A percentile compares a stretch with the other conserved stretches of the same genome.
These are phyloP conservation scores for Carcharodon carcharias DNA, from an alignment of 2,797 vertebrate genomes.

Conservation along the genomic window DNA sequence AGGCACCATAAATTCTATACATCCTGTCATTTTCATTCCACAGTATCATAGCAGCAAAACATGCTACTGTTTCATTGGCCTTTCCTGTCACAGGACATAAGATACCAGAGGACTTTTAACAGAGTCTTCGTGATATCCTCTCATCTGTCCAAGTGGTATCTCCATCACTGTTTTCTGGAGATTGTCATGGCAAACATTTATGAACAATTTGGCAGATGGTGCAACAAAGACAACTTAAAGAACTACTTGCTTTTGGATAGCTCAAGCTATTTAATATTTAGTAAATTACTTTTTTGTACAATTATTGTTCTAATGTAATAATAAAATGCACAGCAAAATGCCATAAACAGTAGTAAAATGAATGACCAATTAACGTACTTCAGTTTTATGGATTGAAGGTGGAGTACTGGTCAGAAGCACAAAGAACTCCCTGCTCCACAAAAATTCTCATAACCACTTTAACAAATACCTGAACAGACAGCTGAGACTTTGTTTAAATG, in stretches of 20 bases:
- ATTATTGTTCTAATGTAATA: background rate
- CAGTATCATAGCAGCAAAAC: background rate
- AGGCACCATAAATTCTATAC: slow-evolving; percentile 16
- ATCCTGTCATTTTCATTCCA: background rate
- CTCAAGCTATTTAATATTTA: background rate
- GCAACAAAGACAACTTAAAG: background rate
- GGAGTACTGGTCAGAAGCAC: too few relatives aligned
- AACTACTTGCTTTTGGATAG: background rate
- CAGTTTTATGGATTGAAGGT: background rate
- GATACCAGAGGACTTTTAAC: background rate
- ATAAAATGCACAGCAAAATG: background rate
- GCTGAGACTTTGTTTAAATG: too few relatives aligned
- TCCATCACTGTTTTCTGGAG: background rate
- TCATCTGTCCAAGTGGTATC: background rate
- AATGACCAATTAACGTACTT: background rate
- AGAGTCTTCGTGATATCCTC: background rate
- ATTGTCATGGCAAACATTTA: background rate
- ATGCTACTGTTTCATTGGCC: background rate
- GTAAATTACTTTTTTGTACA: background rate
- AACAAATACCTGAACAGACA: too few relatives aligned
- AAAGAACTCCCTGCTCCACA: too few relatives aligned
- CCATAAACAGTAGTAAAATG: background rate
- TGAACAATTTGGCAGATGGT: background rate
- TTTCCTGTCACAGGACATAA: background rate
- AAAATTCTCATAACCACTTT: too few relatives aligned